phyloP scores from a whole-genome alignment of 2,888 invertebrate genomes.

The Diarsia dahlii region DNA sequence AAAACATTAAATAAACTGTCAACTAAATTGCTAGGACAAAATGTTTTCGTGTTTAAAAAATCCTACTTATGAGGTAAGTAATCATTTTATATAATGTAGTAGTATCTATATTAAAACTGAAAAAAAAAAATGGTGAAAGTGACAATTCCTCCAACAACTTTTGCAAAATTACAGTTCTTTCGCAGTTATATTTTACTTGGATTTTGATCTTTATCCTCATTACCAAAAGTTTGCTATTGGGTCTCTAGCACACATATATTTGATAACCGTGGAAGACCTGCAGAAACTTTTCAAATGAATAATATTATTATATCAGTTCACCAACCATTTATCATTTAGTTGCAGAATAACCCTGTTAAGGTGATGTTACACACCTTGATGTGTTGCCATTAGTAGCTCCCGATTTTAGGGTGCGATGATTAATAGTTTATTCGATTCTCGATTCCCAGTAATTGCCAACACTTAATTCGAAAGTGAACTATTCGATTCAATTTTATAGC shows the following conservation, averaged over 20 bases:
- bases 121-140: no score
- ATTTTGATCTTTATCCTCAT: neutral
- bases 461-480: constrained; percentile 54
- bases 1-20: no score
- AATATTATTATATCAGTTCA: constrained; percentile 25
- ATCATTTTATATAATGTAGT: no score
- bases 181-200: neutral
- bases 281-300: constrained; percentile 7
- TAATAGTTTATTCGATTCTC: constrained; percentile 68
- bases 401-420: constrained; percentile 68
- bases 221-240: neutral
- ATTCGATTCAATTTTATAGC: constrained; percentile 52
- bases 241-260: neutral
- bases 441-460: constrained; percentile 61
- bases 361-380: constrained; percentile 71
- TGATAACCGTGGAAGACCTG: neutral
- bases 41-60: no score
- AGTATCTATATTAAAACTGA: no score
- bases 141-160: neutral
- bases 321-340: constrained; percentile 63
- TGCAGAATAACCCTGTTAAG: constrained; percentile 60
- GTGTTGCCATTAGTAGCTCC: constrained; percentile 56
- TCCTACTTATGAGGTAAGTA: no score
- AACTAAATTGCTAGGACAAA: no score
- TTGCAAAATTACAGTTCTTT: neutral